Percentiles rank a stretch among this genome's conserved stretches.
Conservation (phyloP, 2,797 vertebrate species). For the Benthosema pterotum region DNA sequence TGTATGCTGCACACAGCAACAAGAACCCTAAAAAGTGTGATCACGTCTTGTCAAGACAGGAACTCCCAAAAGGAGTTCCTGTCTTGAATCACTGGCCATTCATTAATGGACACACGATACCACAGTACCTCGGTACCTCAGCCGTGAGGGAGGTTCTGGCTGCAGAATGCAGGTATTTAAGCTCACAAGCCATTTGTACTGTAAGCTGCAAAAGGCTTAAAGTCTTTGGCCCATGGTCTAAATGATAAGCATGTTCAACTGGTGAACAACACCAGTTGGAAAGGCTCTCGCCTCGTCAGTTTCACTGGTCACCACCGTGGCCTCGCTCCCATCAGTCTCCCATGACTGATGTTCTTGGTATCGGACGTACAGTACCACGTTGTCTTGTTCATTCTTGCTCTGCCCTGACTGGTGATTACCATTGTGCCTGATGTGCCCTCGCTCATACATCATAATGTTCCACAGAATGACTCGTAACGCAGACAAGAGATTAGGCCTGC, state of each 20-base stretch:
- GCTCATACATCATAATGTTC: conserved; percentile 49
- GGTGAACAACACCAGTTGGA: conserved; percentile 30
- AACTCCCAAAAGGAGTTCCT: too few species aligned
- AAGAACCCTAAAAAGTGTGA: too few species aligned
- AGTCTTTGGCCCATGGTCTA: conserved; percentile 39
- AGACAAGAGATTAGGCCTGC: conserved; percentile 48
- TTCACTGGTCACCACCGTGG: conserved; percentile 32
- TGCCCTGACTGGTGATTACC: conserved; percentile 10
- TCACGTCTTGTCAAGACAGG: too few species aligned
- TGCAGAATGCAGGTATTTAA: conserved; percentile 56
- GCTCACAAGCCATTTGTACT: conserved; percentile 55
- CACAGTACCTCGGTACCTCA: conserved; percentile 19
- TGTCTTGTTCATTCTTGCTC: background rate
- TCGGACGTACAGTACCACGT: too few species aligned
- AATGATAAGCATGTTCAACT: conserved; percentile 43
- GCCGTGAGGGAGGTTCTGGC: conserved; percentile 9
- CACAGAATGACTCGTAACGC: conserved; percentile 29
- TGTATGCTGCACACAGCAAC: too few species aligned
- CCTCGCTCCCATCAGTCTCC: background rate
- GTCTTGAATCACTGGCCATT: too few species aligned
- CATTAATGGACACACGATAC: too few species aligned
- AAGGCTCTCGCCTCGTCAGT: conserved; percentile 13
- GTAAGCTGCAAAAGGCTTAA: conserved; percentile 45
- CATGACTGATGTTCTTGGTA: too few species aligned
- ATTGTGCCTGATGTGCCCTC: conserved; percentile 19